Conservation (phyloP, 53 echinoderm and acorn worm species). For the Crossaster papposus region DNA sequence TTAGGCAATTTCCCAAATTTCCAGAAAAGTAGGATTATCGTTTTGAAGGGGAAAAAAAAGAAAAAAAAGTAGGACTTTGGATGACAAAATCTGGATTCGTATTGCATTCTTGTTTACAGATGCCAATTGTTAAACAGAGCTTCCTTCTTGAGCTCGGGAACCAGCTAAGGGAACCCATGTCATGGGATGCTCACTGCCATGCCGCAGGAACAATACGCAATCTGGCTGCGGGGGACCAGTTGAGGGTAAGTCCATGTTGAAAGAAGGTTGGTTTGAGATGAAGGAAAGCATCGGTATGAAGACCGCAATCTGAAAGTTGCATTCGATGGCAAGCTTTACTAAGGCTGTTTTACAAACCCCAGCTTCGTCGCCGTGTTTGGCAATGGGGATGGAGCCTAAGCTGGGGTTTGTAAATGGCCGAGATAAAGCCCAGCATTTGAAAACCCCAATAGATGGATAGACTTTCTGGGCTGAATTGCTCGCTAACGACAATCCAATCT, state of each 20-base stretch:
- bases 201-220: slow-evolving; percentile 94
- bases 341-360: no score
- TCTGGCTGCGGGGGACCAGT: slow-evolving; percentile 89
- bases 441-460: no score
- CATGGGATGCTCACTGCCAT: slow-evolving; percentile 92
- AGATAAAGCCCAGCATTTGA: no score
- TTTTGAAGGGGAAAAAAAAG: no score
- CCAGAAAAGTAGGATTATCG: no score
- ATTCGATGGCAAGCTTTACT: no score
- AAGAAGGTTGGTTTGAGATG: background rate
- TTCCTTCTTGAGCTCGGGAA: slow-evolving; percentile 74
- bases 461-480: background rate
- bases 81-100: no score
- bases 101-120: slow-evolving; percentile 57
- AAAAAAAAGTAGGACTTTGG: no score
- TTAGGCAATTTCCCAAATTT: background rate
- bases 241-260: slow-evolving; percentile 61
- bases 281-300: background rate
- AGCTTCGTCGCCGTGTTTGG: no score
- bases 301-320: background rate
- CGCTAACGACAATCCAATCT: background rate
- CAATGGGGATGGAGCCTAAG: no score
- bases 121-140: slow-evolving; percentile 77
- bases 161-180: slow-evolving; percentile 78
- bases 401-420: no score